These are phyloP conservation scores for Ennomos fuscantarius DNA, from an alignment of 2,888 invertebrate species.

Conservation along the genomic window DNA sequence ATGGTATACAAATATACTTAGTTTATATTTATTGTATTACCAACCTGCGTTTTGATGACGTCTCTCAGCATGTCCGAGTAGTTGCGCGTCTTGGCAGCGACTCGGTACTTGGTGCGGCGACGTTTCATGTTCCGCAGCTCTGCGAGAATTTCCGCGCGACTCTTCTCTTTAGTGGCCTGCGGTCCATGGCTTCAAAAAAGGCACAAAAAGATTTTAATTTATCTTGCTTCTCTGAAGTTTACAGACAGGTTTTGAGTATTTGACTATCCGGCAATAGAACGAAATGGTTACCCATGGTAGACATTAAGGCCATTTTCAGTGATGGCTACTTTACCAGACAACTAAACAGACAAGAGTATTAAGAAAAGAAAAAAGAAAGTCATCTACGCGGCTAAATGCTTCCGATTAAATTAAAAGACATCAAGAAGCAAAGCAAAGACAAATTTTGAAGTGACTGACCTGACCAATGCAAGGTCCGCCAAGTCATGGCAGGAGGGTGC, in stretches of 20 bases:
- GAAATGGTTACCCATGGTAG: too few relatives aligned
- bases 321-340: too few relatives aligned
- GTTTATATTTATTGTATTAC: conserved; percentile 1
- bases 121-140: conserved; percentile 86
- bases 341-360: too few relatives aligned
- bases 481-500: conserved; percentile 64
- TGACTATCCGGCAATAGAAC: too few relatives aligned
- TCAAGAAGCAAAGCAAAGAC: too few relatives aligned
- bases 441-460: conserved; percentile 46
- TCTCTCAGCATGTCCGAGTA: conserved; percentile 85
- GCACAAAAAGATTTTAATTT: neutral
- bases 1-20: too few relatives aligned
- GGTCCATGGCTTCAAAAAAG: conserved; percentile 28
- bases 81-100: conserved; percentile 82
- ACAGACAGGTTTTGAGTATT: too few relatives aligned
- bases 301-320: too few relatives aligned
- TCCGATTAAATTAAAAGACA: too few relatives aligned
- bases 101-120: conserved; percentile 85
- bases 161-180: conserved; percentile 48
- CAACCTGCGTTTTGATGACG: conserved; percentile 84
- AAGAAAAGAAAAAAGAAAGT: too few relatives aligned
- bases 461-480: conserved; percentile 59
- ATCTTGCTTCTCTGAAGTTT: neutral
- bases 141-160: conserved; percentile 75
- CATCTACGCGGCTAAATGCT: too few relatives aligned